Conservation (phyloP, 2,888 invertebrate species). For the Andrena chrysosceles region DNA sequence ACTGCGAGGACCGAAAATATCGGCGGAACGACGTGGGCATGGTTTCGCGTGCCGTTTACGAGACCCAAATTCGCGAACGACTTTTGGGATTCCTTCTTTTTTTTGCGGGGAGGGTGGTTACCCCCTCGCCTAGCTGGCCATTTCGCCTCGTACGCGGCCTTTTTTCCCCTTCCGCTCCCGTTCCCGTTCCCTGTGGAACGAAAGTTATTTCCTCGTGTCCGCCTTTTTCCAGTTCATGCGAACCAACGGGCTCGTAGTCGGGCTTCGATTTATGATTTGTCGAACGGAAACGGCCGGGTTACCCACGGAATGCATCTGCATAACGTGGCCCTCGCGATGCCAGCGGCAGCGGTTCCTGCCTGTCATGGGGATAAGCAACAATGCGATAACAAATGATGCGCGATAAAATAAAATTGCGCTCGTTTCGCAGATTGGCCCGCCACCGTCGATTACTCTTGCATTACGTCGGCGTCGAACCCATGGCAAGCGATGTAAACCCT, state of each 20-base stretch:
- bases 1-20: not conserved
- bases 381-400: conserved; percentile 41
- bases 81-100: conserved; percentile 12
- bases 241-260: conserved; percentile 16
- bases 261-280: conserved; percentile 56
- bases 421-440: conserved; percentile 14
- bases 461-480: no score
- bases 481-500: no score
- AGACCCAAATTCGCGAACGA: conserved; percentile 27
- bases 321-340: conserved; percentile 28
- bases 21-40: not conserved
- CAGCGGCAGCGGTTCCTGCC: not conserved
- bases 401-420: conserved; percentile 20
- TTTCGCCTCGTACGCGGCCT: conserved; percentile 1
- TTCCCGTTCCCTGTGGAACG: not conserved
- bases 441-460: conserved; percentile 15
- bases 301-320: conserved; percentile 36
- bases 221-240: conserved; percentile 42
- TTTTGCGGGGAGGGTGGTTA: not conserved
- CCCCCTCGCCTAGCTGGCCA: not conserved
- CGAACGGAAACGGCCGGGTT: conserved; percentile 21
- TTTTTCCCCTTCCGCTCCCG: not conserved
- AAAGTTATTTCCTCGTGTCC: conserved; percentile 34
- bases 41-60: conserved; percentile 15
- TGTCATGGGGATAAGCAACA: conserved; percentile 21